A percentile compares a stretch with the other conserved stretches of the same genome.
Conservation (phyloP, 2,888 invertebrate species). For the Lithophane ornitopus region DNA sequence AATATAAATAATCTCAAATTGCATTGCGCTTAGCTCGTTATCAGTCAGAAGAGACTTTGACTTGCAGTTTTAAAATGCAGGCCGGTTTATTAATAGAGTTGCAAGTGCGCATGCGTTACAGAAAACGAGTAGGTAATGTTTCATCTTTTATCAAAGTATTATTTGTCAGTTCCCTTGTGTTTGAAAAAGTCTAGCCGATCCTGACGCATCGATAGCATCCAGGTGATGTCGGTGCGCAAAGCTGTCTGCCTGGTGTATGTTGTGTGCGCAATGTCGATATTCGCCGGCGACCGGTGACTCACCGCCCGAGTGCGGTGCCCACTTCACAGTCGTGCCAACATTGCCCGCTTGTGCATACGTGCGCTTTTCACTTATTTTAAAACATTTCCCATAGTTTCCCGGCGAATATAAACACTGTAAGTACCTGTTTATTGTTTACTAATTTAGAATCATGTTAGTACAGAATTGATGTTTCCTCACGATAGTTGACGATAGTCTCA, state of each 20-base stretch:
- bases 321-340: slow-evolving; percentile 71
- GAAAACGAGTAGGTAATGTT: background rate
- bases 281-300: slow-evolving; percentile 68
- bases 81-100: slow-evolving; percentile 19
- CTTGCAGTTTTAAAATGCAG: slow-evolving; percentile 3
- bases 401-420: slow-evolving; percentile 60
- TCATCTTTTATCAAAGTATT: background rate
- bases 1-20: background rate
- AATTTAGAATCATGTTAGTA: background rate
- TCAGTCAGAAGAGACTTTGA: slow-evolving; percentile 8
- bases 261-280: slow-evolving; percentile 68
- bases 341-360: slow-evolving; percentile 72
- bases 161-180: slow-evolving; percentile 24
- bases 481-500: background rate
- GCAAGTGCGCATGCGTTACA: slow-evolving; percentile 10
- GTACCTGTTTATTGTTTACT: slow-evolving; percentile 45
- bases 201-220: slow-evolving; percentile 28
- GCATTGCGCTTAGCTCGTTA: background rate
- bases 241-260: slow-evolving; percentile 41
- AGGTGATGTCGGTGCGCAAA: slow-evolving; percentile 44
- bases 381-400: slow-evolving; percentile 30
- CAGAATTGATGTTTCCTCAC: background rate
- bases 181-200: background rate
- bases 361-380: slow-evolving; percentile 68
- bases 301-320: slow-evolving; percentile 62